These are phyloP conservation scores for Taurulus bubalis DNA, from an alignment of 2,113 vertebrate species.

Conservation along the genomic window DNA sequence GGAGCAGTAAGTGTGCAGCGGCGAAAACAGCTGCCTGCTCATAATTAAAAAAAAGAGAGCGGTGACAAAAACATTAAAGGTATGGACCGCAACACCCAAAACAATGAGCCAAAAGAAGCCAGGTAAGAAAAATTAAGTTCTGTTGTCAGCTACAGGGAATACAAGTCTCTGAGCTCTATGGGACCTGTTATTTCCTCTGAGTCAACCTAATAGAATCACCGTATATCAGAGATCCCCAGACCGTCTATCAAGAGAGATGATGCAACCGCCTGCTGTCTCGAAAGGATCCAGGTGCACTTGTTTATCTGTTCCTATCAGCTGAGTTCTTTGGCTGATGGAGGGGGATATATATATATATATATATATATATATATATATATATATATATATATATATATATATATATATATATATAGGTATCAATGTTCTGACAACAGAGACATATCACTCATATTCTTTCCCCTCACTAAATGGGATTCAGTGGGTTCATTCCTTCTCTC, in stretches of 20 bases:
- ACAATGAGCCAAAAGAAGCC: not conserved
- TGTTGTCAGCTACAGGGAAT: not conserved
- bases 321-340: conserved; percentile 87
- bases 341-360: conserved; percentile 28
- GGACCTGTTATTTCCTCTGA: conserved; percentile 45
- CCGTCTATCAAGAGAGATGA: conserved; percentile 63
- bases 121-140: not conserved
- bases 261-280: conserved; percentile 58
- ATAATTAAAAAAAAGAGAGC: too few species aligned
- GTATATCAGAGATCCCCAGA: conserved; percentile 37
- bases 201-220: conserved; percentile 45
- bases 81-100: not conserved
- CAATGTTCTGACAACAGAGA: conserved; percentile 20
- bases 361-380: conserved; percentile 22
- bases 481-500: conserved; percentile 3
- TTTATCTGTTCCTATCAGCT: conserved; percentile 81
- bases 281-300: conserved; percentile 70
- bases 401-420: conserved; percentile 27
- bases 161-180: not conserved
- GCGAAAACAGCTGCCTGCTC: not conserved
- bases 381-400: conserved; percentile 24
- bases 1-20: not conserved
- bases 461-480: not conserved
- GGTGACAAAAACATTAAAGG: not conserved
- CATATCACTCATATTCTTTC: conserved; percentile 10